Conservation (phyloP, 2,888 invertebrate genomes). For the Standfussiana lucernea region DNA sequence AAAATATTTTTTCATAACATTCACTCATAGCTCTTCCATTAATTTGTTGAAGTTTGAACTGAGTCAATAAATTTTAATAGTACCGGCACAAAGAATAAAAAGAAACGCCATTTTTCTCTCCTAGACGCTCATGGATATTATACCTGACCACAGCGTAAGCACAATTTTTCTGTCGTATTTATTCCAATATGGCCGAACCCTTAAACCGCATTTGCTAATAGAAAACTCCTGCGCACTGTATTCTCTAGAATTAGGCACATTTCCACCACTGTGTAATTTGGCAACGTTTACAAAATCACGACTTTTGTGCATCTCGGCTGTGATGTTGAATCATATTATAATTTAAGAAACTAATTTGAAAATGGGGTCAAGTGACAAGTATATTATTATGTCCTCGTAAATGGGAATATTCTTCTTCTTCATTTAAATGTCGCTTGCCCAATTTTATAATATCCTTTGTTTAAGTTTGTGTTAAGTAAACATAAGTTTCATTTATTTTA, state of each 20-base stretch:
- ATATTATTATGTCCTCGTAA: conserved; percentile 51
- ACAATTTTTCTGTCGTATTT: conserved; percentile 25
- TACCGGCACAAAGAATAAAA: background rate
- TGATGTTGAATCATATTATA: conserved; percentile 71
- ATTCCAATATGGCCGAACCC: conserved; percentile 62
- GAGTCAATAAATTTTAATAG: too few species aligned
- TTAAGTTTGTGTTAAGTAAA: conserved; percentile 25
- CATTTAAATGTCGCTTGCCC: conserved; percentile 46
- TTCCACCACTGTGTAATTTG: conserved; percentile 86
- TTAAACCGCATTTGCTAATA: conserved; percentile 89
- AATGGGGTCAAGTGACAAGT: conserved; percentile 73
- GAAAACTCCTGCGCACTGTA: conserved; percentile 87
- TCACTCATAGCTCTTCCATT: background rate
- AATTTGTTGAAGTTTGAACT: too few species aligned
- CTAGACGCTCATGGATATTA: background rate
- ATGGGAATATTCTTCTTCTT: conserved; percentile 39
- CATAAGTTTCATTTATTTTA: conserved; percentile 1
- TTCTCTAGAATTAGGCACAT: conserved; percentile 88
- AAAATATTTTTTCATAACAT: background rate
- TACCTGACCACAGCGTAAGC: background rate
- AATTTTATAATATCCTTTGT: conserved; percentile 47
- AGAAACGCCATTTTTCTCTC: background rate
- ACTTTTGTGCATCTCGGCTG: conserved; percentile 73
- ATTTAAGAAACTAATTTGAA: conserved; percentile 78
- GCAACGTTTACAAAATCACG: conserved; percentile 84